Percentiles rank a stretch among this genome's conserved stretches.
Conservation (phyloP, 2,888 invertebrate species). For the Hemicrepidius hirtus region DNA sequence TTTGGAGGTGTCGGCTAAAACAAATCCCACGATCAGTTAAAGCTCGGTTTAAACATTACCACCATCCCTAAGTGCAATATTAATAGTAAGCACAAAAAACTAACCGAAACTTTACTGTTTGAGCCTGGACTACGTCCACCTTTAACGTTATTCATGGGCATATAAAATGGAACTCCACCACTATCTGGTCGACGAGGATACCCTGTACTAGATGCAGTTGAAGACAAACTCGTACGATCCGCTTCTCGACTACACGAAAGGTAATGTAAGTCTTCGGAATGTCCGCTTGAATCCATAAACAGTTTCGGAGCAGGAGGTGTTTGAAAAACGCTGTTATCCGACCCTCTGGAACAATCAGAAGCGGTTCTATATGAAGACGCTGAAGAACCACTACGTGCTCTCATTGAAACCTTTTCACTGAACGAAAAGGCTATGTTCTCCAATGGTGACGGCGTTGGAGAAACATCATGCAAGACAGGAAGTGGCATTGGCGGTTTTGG, state of each 20-base stretch:
- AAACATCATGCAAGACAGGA: constrained; percentile 63
- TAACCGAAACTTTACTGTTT: constrained; percentile 79
- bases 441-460: constrained; percentile 61
- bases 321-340: constrained; percentile 76
- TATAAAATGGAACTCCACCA: constrained; percentile 73
- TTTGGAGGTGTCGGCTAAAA: constrained; percentile 89
- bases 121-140: constrained; percentile 76
- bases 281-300: constrained; percentile 75
- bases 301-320: constrained; percentile 74
- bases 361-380: constrained; percentile 66
- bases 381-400: constrained; percentile 62
- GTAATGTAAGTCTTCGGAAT: constrained; percentile 75
- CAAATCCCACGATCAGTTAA: constrained; percentile 32
- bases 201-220: constrained; percentile 77
- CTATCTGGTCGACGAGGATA: constrained; percentile 73
- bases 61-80: constrained; percentile 8
- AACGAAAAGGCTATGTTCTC: constrained; percentile 70
- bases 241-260: constrained; percentile 74
- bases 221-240: constrained; percentile 78
- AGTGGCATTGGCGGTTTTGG: constrained; percentile 63
- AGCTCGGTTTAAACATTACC: neutral
- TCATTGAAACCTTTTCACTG: constrained; percentile 65
- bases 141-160: constrained; percentile 76
- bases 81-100: constrained; percentile 56
- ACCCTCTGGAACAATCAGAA: constrained; percentile 73